Conservation (phyloP, 2,113 vertebrate genomes). For the Brachypteracias leptosomus region DNA sequence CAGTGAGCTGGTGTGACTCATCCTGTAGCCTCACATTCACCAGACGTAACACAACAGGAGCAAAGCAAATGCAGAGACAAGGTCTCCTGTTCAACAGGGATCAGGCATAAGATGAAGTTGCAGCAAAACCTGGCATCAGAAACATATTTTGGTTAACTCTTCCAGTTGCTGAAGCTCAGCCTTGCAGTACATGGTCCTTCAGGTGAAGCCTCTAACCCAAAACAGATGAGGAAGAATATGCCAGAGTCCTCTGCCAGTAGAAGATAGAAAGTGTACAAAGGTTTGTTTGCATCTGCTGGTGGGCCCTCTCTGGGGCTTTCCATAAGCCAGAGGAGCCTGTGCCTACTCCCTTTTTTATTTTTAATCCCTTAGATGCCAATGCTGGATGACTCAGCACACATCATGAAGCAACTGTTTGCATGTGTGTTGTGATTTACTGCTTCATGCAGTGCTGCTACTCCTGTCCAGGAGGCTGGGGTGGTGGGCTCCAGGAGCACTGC, state of each 20-base stretch:
- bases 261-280: background rate
- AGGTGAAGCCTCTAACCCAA: background rate
- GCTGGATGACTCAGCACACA: background rate
- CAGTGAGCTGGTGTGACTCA: accelerated
- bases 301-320: background rate
- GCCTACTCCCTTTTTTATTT: background rate
- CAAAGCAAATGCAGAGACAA: background rate
- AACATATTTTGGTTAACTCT: background rate
- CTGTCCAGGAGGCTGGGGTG: accelerated
- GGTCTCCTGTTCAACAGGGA: background rate
- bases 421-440: background rate
- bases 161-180: background rate
- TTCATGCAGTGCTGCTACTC: background rate
- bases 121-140: background rate
- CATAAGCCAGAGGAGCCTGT: background rate
- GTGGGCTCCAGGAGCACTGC: background rate
- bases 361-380: background rate
- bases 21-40: background rate
- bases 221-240: background rate
- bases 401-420: background rate
- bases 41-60: background rate
- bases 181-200: background rate
- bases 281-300: background rate
- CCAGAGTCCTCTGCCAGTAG: background rate
- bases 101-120: background rate